Evolutionary conservation across 1,140 invertebrate species (phyloP).

Genomic region (Cardiocondyla obscurior): DNA sequence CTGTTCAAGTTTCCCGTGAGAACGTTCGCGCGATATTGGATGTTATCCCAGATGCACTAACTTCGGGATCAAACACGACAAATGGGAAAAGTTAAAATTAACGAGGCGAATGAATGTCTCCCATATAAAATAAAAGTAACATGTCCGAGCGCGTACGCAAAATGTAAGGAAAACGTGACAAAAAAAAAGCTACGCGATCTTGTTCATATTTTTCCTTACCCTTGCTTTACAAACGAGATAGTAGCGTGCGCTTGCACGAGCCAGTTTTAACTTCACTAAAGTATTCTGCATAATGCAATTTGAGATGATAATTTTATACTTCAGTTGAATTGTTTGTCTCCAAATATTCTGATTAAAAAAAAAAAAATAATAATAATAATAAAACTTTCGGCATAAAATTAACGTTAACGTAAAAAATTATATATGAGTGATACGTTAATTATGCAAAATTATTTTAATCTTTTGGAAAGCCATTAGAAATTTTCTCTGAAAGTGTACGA

Average conservation of each 20-base stretch:
- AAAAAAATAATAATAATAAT: neutral
- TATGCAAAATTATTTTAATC: neutral
- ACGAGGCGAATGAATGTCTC: slow-evolving; percentile 37
- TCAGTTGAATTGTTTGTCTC: neutral
- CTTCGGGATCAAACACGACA: slow-evolving; percentile 49
- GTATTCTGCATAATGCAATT: too few relatives aligned
- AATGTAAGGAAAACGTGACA: neutral
- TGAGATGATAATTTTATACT: neutral
- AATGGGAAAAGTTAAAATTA: slow-evolving; percentile 58
- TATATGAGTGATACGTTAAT: neutral
- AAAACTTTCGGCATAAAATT: neutral
- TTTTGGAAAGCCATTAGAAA: neutral
- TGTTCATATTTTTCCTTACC: neutral
- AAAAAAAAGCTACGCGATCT: neutral
- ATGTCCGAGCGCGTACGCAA: neutral
- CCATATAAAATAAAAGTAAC: slow-evolving; percentile 22
- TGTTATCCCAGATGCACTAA: slow-evolving; percentile 54
- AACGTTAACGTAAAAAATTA: neutral
- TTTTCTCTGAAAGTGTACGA: neutral
- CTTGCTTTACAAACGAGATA: neutral
- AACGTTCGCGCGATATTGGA: slow-evolving; percentile 51
- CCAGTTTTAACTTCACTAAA: too few relatives aligned
- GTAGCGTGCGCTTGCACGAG: neutral
- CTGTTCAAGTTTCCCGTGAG: slow-evolving; percentile 49
- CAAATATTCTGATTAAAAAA: neutral